Conservation (phyloP, 1,140 invertebrate genomes). For the Whitmania pigra region DNA sequence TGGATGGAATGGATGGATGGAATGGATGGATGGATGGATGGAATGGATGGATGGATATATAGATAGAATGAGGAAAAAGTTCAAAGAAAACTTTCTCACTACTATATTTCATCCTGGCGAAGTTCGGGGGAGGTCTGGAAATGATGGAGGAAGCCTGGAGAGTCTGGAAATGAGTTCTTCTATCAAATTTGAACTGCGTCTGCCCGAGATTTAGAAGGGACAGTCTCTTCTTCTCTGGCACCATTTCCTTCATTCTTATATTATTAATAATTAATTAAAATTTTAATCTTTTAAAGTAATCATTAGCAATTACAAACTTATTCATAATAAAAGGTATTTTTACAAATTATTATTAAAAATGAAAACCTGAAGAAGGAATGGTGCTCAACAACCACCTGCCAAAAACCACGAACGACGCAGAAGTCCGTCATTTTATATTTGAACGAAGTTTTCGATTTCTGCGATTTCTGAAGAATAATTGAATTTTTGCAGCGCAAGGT, state of each 20-base stretch:
- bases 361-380: constrained; percentile 94
- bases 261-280: not conserved
- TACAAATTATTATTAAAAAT: not conserved
- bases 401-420: constrained; percentile 84
- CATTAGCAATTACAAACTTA: not conserved
- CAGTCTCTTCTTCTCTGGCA: constrained; percentile 55
- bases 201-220: constrained; percentile 70
- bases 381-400: constrained; percentile 98
- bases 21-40: too few relatives aligned
- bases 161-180: constrained; percentile 87
- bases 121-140: constrained; percentile 70
- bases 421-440: constrained; percentile 90
- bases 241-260: constrained; percentile 73
- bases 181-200: constrained; percentile 80
- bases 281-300: not conserved
- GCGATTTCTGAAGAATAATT: not conserved
- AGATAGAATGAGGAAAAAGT: too few relatives aligned
- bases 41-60: too few relatives aligned
- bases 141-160: constrained; percentile 61
- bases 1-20: too few relatives aligned
- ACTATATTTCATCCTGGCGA: constrained; percentile 41
- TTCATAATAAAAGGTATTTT: not conserved
- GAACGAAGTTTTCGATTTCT: constrained; percentile 43
- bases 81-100: too few relatives aligned
- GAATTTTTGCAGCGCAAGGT: not conserved